phyloP scores from a whole-genome alignment of 2,113 vertebrate genomes.

The Cebus imitator region DNA sequence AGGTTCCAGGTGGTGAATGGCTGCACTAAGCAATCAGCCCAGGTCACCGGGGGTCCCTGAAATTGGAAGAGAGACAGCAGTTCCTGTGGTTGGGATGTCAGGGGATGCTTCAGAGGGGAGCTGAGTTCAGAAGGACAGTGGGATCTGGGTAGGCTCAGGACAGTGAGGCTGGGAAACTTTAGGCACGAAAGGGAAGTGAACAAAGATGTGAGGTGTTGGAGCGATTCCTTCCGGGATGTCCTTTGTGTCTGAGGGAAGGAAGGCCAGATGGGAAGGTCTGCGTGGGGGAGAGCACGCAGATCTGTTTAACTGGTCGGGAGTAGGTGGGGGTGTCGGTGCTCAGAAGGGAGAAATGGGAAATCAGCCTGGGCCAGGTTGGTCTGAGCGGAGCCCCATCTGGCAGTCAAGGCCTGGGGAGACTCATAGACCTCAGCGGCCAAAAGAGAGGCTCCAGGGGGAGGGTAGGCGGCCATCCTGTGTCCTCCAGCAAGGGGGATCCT shows the following conservation, averaged over 20 bases:
- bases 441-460: neutral
- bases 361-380: neutral
- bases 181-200: neutral
- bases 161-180: neutral
- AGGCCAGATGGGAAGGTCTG: neutral
- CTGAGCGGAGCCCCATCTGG: neutral
- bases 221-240: neutral
- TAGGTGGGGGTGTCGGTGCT: neutral
- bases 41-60: neutral
- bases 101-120: neutral
- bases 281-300: neutral
- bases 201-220: neutral
- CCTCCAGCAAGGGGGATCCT: neutral
- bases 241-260: neutral
- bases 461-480: neutral
- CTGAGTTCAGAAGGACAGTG: neutral
- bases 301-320: neutral
- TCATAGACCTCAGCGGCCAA: neutral
- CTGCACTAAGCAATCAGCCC: neutral
- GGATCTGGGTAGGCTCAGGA: neutral
- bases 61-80: accelerated
- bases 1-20: neutral
- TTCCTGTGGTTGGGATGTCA: neutral
- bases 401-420: neutral
- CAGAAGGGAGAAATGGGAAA: neutral